A percentile compares a stretch with the other conserved stretches of the same genome.
Evolutionary conservation across 2,888 invertebrate species (phyloP).

Genomic region (Hirudinaria manillensis): DNA sequence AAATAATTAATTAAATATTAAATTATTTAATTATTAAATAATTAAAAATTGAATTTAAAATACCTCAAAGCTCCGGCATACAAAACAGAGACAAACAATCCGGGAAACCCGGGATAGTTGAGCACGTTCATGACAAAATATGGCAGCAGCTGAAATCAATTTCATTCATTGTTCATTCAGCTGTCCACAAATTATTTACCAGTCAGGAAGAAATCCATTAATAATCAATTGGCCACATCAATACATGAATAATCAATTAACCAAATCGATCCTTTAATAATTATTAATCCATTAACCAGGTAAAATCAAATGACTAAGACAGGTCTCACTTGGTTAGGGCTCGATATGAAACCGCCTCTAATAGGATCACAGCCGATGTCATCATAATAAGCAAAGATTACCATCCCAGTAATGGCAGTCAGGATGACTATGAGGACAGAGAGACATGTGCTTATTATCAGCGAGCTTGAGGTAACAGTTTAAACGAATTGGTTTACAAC

Average conservation of each 20-base stretch:
- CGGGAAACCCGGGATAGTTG: conserved; percentile 39
- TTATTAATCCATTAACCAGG: neutral
- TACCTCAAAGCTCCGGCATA: conserved; percentile 41
- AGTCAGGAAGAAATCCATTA: too few relatives aligned
- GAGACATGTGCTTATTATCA: conserved; percentile 39
- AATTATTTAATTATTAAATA: too few relatives aligned
- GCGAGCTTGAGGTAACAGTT: conserved; percentile 32
- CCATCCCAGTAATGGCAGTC: conserved; percentile 67
- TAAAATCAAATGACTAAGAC: neutral
- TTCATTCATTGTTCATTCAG: too few relatives aligned
- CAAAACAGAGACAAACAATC: conserved; percentile 40
- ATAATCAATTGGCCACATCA: too few relatives aligned
- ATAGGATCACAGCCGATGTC: conserved; percentile 40
- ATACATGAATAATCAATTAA: neutral
- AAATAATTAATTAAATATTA: too few relatives aligned
- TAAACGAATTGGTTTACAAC: neutral
- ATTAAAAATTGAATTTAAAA: neutral
- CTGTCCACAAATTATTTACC: too few relatives aligned
- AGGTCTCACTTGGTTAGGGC: conserved; percentile 39
- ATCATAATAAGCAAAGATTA: conserved; percentile 70
- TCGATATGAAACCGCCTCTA: conserved; percentile 35
- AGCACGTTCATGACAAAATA: conserved; percentile 40
- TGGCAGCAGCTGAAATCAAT: conserved; percentile 38
- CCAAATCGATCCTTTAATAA: neutral
- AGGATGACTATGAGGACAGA: conserved; percentile 37